Percentiles rank a stretch among this genome's conserved stretches.
Conservation (phyloP, 1,140 invertebrate species). For the Monomorium pharaonis region DNA sequence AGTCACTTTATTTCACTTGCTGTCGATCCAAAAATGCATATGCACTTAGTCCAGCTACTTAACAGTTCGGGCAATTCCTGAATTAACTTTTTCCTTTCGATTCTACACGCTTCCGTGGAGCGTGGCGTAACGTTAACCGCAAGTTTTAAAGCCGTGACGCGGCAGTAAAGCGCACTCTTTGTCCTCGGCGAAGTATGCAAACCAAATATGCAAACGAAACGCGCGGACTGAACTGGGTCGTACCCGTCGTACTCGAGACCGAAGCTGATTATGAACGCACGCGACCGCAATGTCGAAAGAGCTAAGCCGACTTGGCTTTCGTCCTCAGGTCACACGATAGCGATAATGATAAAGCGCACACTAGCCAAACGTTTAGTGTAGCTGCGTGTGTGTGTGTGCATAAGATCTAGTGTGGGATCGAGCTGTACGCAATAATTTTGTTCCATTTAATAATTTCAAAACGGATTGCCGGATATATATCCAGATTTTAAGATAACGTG, state of each 20-base stretch:
- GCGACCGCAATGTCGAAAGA: conserved; percentile 33
- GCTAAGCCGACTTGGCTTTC: neutral
- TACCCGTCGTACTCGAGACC: conserved; percentile 25
- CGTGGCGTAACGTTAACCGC: conserved; percentile 17
- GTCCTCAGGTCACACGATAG: neutral
- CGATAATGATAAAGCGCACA: neutral
- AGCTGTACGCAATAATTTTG: conserved; percentile 3
- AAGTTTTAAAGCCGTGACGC: conserved; percentile 7
- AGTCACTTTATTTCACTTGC: neutral
- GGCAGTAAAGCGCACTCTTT: conserved; percentile 40
- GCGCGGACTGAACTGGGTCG: conserved; percentile 32
- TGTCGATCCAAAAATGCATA: neutral
- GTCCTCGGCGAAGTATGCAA: conserved; percentile 28
- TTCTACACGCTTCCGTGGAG: neutral
- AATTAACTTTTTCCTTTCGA: neutral
- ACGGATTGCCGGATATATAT: neutral
- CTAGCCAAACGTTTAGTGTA: too few relatives aligned
- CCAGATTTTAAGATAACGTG: neutral
- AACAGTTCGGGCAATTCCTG: neutral
- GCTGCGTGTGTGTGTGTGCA: neutral
- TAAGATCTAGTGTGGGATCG: neutral
- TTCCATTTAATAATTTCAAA: neutral
- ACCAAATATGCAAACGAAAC: conserved; percentile 40
- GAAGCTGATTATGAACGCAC: conserved; percentile 27
- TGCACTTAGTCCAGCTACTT: neutral